Conservation (phyloP, 2,797 vertebrate species). For the Sparus aurata region DNA sequence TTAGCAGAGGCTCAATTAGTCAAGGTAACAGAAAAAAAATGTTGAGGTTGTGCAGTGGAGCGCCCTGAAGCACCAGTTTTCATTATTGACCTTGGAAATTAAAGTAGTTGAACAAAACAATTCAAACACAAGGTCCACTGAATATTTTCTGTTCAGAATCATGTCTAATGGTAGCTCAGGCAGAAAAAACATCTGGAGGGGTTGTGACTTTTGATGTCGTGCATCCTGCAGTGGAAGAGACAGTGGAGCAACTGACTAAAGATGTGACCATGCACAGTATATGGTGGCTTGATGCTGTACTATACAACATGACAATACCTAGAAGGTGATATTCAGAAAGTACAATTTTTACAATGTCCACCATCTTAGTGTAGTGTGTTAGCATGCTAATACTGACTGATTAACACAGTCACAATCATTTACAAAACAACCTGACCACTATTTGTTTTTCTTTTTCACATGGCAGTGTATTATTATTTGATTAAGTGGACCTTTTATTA, state of each 20-base stretch:
- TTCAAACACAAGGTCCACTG: neutral
- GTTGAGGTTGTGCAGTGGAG: neutral
- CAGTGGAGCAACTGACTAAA: neutral
- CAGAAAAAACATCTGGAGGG: neutral
- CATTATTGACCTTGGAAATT: neutral
- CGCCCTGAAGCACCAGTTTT: neutral
- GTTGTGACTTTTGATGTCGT: neutral
- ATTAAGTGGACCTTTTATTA: conserved; percentile 30
- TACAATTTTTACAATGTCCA: neutral
- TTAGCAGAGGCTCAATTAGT: neutral
- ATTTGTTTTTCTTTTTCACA: conserved; percentile 20
- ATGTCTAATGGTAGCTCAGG: neutral
- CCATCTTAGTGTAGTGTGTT: neutral
- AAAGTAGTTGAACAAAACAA: neutral
- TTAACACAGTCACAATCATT: conserved; percentile 11
- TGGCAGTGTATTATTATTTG: conserved; percentile 23
- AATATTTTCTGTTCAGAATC: neutral
- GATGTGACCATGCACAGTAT: neutral
- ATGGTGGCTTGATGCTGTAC: neutral
- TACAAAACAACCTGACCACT: conserved; percentile 17
- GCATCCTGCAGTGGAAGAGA: neutral
- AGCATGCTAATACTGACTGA: neutral
- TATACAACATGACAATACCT: neutral
- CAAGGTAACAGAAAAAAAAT: neutral
- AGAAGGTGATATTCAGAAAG: neutral